phyloP scores from a whole-genome alignment of 1,140 invertebrate species.

The Galleria mellonella region DNA sequence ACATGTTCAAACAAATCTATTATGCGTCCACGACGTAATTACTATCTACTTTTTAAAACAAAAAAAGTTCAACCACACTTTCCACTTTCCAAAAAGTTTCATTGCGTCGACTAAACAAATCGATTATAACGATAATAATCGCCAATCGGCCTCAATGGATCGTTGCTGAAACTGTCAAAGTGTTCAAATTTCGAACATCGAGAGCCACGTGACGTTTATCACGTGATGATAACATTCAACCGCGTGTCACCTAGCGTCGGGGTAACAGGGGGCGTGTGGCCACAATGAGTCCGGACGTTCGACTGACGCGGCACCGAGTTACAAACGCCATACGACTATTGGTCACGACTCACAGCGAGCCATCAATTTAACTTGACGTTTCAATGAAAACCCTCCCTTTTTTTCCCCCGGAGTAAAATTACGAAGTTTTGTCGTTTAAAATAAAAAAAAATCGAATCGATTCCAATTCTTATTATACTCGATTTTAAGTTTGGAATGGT shows the following conservation, averaged over 20 bases:
- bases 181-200: slow-evolving; percentile 5
- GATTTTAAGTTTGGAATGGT: background rate
- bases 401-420: slow-evolving; percentile 53
- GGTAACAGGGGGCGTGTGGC: slow-evolving; percentile 48
- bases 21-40: background rate
- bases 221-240: slow-evolving; percentile 25
- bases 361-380: slow-evolving; percentile 66
- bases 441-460: slow-evolving; percentile 42
- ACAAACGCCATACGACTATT: slow-evolving; percentile 53
- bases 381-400: slow-evolving; percentile 57
- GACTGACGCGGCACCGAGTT: slow-evolving; percentile 49
- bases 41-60: background rate
- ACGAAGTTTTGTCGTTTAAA: slow-evolving; percentile 34
- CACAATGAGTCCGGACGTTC: slow-evolving; percentile 53
- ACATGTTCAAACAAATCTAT: slow-evolving; percentile 28
- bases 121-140: background rate
- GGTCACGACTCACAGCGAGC: slow-evolving; percentile 50
- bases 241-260: slow-evolving; percentile 40
- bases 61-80: too few relatives aligned
- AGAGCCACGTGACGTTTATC: slow-evolving; percentile 18
- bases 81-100: background rate
- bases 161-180: background rate
- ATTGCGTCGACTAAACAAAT: background rate
- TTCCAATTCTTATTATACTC: slow-evolving; percentile 1
- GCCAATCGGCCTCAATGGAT: background rate